Percentiles rank a stretch among this genome's conserved stretches.
Conservation (phyloP, 2,888 invertebrate genomes). For the Gryllus longicercus region DNA sequence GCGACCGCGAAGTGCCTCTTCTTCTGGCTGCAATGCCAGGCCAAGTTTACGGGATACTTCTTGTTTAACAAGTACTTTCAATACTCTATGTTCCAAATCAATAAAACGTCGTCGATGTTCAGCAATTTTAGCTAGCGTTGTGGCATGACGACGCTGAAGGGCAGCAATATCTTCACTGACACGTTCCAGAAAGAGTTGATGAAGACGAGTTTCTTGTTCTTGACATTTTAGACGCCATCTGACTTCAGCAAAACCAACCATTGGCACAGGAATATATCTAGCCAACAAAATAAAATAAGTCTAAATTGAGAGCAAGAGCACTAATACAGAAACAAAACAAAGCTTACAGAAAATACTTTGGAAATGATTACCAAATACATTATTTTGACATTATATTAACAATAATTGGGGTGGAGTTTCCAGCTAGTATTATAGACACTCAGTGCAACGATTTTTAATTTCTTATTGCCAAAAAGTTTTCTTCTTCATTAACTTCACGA, state of each 20-base stretch:
- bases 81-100: conserved; percentile 76
- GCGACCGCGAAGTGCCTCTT: conserved; percentile 82
- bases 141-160: conserved; percentile 75
- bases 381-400: too few species aligned
- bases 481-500: too few species aligned
- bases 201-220: conserved; percentile 76
- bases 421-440: too few species aligned
- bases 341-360: too few species aligned
- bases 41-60: conserved; percentile 87
- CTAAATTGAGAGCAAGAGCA: too few species aligned
- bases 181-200: conserved; percentile 74
- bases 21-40: conserved; percentile 81
- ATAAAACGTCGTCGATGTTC: conserved; percentile 78
- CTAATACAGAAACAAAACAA: too few species aligned
- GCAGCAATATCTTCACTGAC: conserved; percentile 73
- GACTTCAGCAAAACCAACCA: conserved; percentile 77
- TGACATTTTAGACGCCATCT: conserved; percentile 77
- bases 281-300: too few species aligned
- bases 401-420: too few species aligned
- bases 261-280: conserved; percentile 87
- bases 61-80: conserved; percentile 82
- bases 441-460: too few species aligned
- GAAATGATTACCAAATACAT: too few species aligned
- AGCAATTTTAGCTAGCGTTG: conserved; percentile 73
- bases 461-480: too few species aligned